Evolutionary conservation across 2,113 vertebrate species (phyloP).

Genomic region (Fulica atra): DNA sequence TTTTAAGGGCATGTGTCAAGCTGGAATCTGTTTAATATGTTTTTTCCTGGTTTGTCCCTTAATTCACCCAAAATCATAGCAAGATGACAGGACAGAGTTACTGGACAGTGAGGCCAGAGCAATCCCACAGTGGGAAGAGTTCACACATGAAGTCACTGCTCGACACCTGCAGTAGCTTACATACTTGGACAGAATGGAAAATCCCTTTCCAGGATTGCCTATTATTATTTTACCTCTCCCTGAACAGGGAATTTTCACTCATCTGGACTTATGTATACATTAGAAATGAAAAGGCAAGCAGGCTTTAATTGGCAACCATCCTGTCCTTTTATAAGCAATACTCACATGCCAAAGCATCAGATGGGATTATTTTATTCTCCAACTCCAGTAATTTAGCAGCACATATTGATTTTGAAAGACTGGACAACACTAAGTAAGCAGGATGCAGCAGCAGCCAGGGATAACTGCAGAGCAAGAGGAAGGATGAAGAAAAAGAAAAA

Average conservation of each 20-base stretch:
- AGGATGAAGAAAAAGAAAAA: neutral
- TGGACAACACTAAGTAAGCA: neutral
- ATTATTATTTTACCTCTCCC: neutral
- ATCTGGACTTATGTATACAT: neutral
- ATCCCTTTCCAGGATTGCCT: neutral
- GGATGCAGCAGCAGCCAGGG: neutral
- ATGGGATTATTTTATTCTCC: neutral
- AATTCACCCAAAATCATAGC: neutral
- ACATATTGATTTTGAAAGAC: conserved; percentile 21
- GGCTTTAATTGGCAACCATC: neutral
- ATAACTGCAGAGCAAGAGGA: neutral
- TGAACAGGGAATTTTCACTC: neutral
- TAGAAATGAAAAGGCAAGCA: neutral
- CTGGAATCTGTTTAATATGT: neutral
- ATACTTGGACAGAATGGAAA: neutral
- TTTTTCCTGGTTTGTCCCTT: neutral
- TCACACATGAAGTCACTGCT: neutral
- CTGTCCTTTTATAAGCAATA: neutral
- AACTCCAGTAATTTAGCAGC: neutral
- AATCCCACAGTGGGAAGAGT: neutral
- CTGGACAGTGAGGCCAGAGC: neutral
- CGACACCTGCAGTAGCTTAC: neutral
- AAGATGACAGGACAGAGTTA: neutral
- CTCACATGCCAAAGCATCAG: neutral
- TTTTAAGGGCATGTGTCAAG: neutral